Percentiles rank a stretch among this genome's conserved stretches.
phyloP scores from a whole-genome alignment of 2,113 vertebrate species.

The Chaetorhynchus papuensis region DNA sequence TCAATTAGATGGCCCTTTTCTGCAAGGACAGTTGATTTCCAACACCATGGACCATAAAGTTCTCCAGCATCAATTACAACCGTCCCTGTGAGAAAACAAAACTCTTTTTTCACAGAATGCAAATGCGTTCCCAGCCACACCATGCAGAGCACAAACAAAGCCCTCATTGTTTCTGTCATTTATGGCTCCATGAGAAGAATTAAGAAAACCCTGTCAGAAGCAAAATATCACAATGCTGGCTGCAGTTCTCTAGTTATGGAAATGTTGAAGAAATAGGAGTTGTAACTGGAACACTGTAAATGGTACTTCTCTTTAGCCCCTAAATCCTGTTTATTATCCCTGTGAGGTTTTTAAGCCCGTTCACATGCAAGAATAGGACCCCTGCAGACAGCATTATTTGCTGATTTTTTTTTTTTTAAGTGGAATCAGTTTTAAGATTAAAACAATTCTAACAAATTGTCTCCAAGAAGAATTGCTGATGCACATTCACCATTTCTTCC shows the following conservation, averaged over 20 bases:
- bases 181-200: conserved; percentile 22
- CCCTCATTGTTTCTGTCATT: conserved; percentile 32
- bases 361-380: not conserved
- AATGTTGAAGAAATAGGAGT: not conserved
- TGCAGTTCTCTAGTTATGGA: not conserved
- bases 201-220: conserved; percentile 26
- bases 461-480: not conserved
- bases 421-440: not conserved
- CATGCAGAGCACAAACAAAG: conserved; percentile 29
- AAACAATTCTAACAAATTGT: not conserved
- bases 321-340: not conserved
- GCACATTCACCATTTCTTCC: not conserved
- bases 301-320: not conserved
- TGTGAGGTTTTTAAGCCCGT: not conserved
- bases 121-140: not conserved
- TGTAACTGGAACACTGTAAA: not conserved
- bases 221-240: conserved; percentile 25
- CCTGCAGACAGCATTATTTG: not conserved
- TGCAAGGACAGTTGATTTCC: not conserved
- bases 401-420: not conserved
- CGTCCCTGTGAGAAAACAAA: conserved; percentile 11
- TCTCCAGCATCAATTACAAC: not conserved
- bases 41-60: not conserved
- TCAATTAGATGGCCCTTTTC: not conserved
- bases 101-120: not conserved